Conservation (phyloP, 1,140 invertebrate genomes). For the Fopius arisanus region DNA sequence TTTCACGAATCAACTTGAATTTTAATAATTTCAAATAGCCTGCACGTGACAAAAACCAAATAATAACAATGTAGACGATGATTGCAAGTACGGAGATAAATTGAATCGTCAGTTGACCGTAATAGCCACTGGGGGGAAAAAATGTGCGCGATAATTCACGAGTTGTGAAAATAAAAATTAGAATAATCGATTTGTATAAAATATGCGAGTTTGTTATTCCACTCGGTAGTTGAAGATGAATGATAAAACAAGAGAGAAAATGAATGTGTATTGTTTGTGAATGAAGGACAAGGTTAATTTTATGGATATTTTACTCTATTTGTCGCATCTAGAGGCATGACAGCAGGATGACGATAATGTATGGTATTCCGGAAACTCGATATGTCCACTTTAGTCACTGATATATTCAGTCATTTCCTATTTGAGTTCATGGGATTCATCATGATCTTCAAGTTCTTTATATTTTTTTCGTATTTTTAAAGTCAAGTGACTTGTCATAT, state of each 20-base stretch:
- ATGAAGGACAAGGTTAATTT: neutral
- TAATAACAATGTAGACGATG: no score
- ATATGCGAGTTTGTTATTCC: neutral
- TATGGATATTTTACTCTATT: neutral
- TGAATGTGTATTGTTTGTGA: neutral
- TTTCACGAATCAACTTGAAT: no score
- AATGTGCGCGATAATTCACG: neutral
- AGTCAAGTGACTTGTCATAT: no score
- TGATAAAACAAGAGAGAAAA: neutral
- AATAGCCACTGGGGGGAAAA: neutral
- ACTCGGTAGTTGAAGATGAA: neutral
- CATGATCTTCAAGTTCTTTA: no score
- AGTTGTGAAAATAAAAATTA: neutral
- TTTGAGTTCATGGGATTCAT: neutral
- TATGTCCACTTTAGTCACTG: neutral
- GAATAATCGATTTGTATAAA: slow-evolving; percentile 1
- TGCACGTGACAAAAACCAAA: no score
- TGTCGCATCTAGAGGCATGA: neutral
- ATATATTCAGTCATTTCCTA: neutral
- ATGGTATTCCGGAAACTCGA: neutral
- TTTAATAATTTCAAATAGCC: no score
- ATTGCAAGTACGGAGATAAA: no score
- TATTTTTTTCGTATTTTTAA: no score
- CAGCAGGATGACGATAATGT: slow-evolving; percentile 10
- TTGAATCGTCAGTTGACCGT: no score